These are phyloP conservation scores for Neria commutata DNA, from an alignment of 2,888 invertebrate species.

Conservation along the genomic window DNA sequence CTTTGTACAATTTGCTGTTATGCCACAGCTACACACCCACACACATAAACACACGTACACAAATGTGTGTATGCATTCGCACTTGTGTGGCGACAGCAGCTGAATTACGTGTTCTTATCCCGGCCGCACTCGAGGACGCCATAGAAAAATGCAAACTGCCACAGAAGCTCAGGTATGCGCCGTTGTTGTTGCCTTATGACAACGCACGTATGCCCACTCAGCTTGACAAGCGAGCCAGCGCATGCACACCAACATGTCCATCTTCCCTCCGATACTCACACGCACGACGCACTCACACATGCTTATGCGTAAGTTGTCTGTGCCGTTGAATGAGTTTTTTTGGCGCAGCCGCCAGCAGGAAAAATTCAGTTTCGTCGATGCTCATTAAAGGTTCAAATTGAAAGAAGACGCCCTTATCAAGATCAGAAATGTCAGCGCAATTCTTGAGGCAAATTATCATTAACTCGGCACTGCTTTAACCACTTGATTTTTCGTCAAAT, in stretches of 20 bases:
- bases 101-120: constrained; percentile 44
- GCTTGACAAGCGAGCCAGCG: background rate
- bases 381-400: no score
- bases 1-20: background rate
- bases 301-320: background rate
- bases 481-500: no score
- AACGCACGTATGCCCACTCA: background rate
- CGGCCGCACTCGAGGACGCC: no score
- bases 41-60: constrained; percentile 10
- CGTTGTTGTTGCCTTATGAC: background rate
- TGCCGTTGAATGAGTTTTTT: background rate
- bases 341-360: no score
- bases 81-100: constrained; percentile 34
- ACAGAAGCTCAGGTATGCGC: constrained; percentile 3
- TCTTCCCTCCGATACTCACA: background rate
- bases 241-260: background rate
- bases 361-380: no score
- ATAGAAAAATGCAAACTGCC: background rate
- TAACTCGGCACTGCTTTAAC: no score
- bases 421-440: no score
- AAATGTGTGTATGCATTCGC: background rate
- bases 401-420: no score
- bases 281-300: background rate
- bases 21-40: constrained; percentile 18
- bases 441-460: no score